These are phyloP conservation scores for Palythoa heliodiscus DNA, from an alignment of 92 coral and sea anemone genomes.

Conservation along the genomic window DNA sequence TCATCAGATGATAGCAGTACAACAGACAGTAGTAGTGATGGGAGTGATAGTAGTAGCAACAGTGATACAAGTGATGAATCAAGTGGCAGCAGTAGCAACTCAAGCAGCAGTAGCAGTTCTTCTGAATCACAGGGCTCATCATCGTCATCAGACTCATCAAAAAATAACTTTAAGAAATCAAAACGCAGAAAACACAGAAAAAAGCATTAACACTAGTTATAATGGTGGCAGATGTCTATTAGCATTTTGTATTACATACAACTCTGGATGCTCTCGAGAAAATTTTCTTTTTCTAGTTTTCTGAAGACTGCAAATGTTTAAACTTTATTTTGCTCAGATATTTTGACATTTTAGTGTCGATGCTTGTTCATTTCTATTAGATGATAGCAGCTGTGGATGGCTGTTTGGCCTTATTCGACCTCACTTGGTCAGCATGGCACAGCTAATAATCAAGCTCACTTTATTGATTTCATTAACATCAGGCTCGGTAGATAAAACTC, in stretches of 20 bases:
- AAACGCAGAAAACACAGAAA: slow-evolving; percentile 25
- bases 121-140: slow-evolving; percentile 1
- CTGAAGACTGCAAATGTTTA: no score
- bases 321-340: no score
- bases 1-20: slow-evolving; percentile 32
- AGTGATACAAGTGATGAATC: slow-evolving; percentile 19
- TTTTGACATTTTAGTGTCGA: no score
- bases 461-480: no score
- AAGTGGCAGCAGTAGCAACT: neutral
- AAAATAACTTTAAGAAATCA: slow-evolving; percentile 16
- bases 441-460: no score
- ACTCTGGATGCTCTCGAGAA: no score
- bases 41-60: neutral
- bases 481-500: no score
- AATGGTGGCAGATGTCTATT: no score
- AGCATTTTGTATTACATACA: no score
- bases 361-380: neutral
- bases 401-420: no score
- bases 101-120: slow-evolving; percentile 1
- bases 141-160: slow-evolving; percentile 29
- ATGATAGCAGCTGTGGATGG: slow-evolving; percentile 9
- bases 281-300: no score
- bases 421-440: no score
- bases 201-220: neutral
- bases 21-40: slow-evolving; percentile 13